Percentiles rank a stretch among this genome's conserved stretches.
Conservation (phyloP, 2,113 vertebrate genomes). For the Etia nguti region DNA sequence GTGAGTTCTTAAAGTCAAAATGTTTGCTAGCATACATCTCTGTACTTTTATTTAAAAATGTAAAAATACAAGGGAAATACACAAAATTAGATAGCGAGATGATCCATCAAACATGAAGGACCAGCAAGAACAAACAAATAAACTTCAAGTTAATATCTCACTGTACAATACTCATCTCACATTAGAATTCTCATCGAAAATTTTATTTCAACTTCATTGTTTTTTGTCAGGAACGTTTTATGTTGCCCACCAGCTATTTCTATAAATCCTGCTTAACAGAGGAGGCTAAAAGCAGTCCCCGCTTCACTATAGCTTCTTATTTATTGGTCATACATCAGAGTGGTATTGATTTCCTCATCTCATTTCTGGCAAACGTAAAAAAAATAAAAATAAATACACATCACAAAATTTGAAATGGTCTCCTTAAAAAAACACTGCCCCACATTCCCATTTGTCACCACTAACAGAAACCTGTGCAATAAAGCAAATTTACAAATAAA, state of each 20-base stretch:
- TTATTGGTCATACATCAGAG: neutral
- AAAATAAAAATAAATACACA: neutral
- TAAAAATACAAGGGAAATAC: neutral
- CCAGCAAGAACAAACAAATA: neutral
- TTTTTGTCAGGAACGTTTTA: neutral
- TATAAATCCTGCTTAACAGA: neutral
- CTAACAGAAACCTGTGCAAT: neutral
- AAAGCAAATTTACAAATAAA: neutral
- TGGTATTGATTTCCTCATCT: neutral
- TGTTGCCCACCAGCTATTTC: neutral
- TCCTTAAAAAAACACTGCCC: neutral
- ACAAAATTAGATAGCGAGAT: neutral
- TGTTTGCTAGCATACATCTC: neutral
- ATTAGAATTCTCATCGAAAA: neutral
- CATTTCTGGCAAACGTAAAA: neutral
- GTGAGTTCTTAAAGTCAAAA: neutral
- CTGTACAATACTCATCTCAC: neutral
- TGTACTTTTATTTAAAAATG: neutral
- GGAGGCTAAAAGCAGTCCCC: neutral
- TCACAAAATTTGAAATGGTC: neutral
- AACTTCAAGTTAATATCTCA: neutral
- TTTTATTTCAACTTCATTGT: neutral
- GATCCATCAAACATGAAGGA: neutral
- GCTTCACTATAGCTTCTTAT: neutral
- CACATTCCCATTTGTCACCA: neutral